Conservation (phyloP, 2,797 vertebrate genomes). For the Coccyzus lansbergi region DNA sequence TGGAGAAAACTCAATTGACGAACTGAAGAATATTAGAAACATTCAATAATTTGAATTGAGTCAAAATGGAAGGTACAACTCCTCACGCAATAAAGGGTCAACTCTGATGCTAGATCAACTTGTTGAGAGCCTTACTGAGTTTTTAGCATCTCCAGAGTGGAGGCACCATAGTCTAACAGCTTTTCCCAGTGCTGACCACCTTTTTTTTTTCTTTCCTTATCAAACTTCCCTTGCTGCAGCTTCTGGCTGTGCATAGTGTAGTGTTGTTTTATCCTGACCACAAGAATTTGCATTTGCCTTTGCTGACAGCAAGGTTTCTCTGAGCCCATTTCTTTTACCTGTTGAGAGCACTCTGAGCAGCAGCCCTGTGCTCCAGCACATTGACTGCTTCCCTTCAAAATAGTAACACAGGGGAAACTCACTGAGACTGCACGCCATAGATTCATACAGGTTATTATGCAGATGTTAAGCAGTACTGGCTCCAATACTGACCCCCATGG, state of each 20-base stretch:
- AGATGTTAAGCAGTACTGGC: neutral
- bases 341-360: neutral
- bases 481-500: neutral
- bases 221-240: neutral
- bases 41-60: neutral
- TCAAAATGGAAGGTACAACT: neutral
- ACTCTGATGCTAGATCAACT: neutral
- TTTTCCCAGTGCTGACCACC: neutral
- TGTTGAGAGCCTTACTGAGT: neutral
- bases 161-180: neutral
- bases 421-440: neutral
- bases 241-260: neutral
- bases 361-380: neutral
- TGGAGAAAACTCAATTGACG: neutral
- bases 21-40: neutral
- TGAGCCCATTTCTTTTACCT: neutral
- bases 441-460: neutral
- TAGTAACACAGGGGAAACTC: neutral
- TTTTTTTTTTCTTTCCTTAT: neutral
- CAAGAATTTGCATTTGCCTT: constrained; percentile 6
- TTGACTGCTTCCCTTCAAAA: neutral
- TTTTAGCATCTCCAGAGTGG: neutral
- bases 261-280: neutral
- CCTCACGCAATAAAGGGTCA: neutral
- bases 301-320: neutral